Conservation (phyloP, 2,113 vertebrate species). For the Vulpes vulpes region DNA sequence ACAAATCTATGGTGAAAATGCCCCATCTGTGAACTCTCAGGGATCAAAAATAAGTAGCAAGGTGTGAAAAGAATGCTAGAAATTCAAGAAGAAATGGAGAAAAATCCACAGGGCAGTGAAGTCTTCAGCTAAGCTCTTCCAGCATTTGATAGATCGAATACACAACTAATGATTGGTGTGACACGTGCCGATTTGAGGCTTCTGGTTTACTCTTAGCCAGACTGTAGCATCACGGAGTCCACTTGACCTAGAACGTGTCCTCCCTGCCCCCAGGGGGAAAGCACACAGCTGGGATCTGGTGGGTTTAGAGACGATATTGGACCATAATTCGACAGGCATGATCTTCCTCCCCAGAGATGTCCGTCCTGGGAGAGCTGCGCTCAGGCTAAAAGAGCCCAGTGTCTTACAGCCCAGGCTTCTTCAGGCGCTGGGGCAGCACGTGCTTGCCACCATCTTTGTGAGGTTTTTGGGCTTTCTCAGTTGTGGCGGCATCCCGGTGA, state of each 20-base stretch:
- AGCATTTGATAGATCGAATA: not conserved
- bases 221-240: not conserved
- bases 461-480: not conserved
- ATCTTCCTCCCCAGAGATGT: not conserved
- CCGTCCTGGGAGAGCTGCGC: not conserved
- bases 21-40: not conserved
- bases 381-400: not conserved
- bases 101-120: not conserved
- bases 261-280: not conserved
- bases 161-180: not conserved
- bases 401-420: not conserved
- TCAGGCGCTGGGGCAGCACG: too few relatives aligned
- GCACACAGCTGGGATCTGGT: not conserved
- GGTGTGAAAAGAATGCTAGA: not conserved
- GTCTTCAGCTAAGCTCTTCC: not conserved
- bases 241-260: rapidly evolving
- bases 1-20: not conserved
- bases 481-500: not conserved
- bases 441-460: too few relatives aligned
- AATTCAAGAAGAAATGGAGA: not conserved
- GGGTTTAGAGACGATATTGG: not conserved
- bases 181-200: not conserved
- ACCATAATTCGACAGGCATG: not conserved
- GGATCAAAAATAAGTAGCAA: not conserved
- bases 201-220: not conserved